Conservation (phyloP, 2,888 invertebrate genomes). For the Ophion ventricosus region DNA sequence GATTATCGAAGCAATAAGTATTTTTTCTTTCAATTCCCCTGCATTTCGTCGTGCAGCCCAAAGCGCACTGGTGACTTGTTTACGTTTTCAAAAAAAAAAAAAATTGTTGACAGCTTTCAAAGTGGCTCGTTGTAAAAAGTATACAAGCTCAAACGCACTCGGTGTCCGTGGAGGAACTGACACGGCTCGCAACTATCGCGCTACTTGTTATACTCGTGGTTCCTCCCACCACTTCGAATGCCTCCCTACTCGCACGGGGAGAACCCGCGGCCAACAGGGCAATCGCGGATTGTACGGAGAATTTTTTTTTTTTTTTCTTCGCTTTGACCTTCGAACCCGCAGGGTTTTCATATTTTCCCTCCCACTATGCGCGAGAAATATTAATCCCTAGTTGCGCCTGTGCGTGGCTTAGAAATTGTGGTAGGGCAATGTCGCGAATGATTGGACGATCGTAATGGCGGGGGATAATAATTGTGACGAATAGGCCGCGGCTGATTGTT, state of each 20-base stretch:
- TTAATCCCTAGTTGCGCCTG: not conserved
- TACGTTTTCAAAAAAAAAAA: not conserved
- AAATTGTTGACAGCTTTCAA: not conserved
- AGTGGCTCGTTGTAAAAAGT: not conserved
- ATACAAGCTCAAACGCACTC: not conserved
- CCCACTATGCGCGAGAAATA: not conserved
- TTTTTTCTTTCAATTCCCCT: not conserved
- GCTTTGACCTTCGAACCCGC: slow-evolving; percentile 78
- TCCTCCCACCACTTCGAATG: slow-evolving; percentile 55
- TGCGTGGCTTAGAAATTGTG: not conserved
- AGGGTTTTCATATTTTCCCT: slow-evolving; percentile 69
- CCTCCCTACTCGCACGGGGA: slow-evolving; percentile 54
- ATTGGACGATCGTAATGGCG: not conserved
- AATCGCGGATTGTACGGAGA: slow-evolving; percentile 36
- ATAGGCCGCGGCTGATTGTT: not conserved
- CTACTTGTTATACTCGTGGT: slow-evolving; percentile 69
- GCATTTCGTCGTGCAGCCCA: not conserved
- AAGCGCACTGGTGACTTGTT: not conserved
- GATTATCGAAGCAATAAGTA: not conserved
- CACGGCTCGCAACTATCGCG: slow-evolving; percentile 68
- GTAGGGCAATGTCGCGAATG: not conserved
- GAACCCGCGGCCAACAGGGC: slow-evolving; percentile 19
- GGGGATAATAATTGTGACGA: not conserved
- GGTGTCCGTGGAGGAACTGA: slow-evolving; percentile 72
- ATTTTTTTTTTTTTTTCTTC: slow-evolving; percentile 45